Evolutionary conservation across 2,888 invertebrate genomes (phyloP).

Genomic region (Colostygia pectinataria): DNA sequence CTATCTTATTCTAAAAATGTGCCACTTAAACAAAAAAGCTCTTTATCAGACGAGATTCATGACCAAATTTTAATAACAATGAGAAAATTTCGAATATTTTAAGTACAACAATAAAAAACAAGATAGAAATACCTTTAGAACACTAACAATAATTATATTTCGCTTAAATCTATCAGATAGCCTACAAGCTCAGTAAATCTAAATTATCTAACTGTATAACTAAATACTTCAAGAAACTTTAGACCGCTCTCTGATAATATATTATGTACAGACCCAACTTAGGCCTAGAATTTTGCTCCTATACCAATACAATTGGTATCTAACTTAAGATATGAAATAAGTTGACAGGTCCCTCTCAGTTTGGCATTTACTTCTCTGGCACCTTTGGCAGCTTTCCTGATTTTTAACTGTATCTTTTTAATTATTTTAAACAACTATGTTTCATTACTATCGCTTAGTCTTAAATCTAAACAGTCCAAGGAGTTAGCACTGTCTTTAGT

Average conservation of each 20-base stretch:
- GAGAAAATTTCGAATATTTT: conserved; percentile 20
- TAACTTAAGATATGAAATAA: conserved; percentile 76
- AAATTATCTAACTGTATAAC: conserved; percentile 50
- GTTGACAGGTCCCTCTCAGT: conserved; percentile 71
- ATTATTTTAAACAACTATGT: background rate
- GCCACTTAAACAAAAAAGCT: conserved; percentile 23
- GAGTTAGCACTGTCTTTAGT: conserved; percentile 2
- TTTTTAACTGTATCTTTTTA: background rate
- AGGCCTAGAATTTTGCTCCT: background rate
- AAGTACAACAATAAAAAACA: conserved; percentile 36
- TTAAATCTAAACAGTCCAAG: background rate
- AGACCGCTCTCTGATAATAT: conserved; percentile 44
- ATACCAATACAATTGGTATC: conserved; percentile 19
- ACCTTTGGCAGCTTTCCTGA: conserved; percentile 56
- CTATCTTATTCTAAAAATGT: conserved; percentile 8
- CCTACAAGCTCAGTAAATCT: conserved; percentile 39
- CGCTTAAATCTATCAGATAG: conserved; percentile 34
- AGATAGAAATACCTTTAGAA: conserved; percentile 28
- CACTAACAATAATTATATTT: conserved; percentile 44
- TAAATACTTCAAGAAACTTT: conserved; percentile 56
- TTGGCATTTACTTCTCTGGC: conserved; percentile 66
- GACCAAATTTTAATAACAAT: conserved; percentile 8
- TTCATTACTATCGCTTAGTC: background rate
- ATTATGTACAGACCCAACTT: background rate
- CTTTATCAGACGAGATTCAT: conserved; percentile 10